Percentiles rank a stretch among this genome's conserved stretches.
phyloP scores from a whole-genome alignment of 92 coral and sea anemone species.

The Epizoanthus fatuus region DNA sequence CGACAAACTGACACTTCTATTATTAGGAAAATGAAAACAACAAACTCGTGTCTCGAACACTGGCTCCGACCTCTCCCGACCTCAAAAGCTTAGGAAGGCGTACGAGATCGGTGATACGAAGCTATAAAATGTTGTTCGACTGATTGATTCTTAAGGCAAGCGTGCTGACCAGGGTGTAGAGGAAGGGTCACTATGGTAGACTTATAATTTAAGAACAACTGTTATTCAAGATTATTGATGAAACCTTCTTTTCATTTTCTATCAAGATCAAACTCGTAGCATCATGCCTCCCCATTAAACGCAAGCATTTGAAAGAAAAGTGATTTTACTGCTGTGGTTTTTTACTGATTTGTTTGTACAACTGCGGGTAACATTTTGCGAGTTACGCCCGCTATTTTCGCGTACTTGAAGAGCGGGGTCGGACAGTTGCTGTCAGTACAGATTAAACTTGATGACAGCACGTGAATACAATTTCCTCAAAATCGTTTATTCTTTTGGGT shows the following conservation, averaged over 20 bases:
- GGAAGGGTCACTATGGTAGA: no score
- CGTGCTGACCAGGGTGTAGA: no score
- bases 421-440: background rate
- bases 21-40: conserved; percentile 13
- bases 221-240: no score
- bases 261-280: no score
- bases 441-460: conserved; percentile 20
- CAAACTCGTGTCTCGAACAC: background rate
- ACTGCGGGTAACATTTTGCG: background rate
- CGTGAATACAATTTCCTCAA: background rate
- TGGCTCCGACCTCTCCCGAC: no score
- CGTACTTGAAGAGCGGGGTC: conserved; percentile 3
- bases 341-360: conserved; percentile 17
- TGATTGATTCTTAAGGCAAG: no score
- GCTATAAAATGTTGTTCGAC: no score
- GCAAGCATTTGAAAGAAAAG: background rate
- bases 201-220: no score
- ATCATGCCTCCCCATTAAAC: no score
- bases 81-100: no score
- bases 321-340: background rate
- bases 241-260: no score
- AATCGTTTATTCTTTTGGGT: conserved; percentile 8
- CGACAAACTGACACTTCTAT: conserved; percentile 13
- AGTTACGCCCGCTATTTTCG: conserved; percentile 11
- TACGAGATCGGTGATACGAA: no score